These are phyloP conservation scores for Pseudochromis fuscus DNA, from an alignment of 2,797 vertebrate genomes.

Conservation along the genomic window DNA sequence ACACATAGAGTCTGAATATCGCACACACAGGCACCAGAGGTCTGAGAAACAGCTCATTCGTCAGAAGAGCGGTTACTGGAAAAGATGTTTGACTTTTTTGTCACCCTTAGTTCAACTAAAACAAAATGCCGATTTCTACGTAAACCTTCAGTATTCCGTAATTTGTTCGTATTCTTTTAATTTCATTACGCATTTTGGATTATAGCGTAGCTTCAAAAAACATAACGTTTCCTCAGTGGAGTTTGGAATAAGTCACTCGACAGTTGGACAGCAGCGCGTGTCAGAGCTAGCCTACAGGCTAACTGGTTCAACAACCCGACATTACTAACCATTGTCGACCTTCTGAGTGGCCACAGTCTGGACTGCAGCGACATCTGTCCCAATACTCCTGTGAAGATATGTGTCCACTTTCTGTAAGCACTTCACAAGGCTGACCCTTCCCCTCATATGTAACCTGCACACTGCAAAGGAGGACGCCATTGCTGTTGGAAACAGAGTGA, in stretches of 20 bases:
- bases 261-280: rapidly evolving
- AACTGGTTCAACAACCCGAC: slow-evolving; percentile 10
- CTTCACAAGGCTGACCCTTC: slow-evolving; percentile 47
- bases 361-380: slow-evolving; percentile 44
- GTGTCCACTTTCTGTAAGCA: slow-evolving; percentile 46
- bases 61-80: too few species aligned
- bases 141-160: rapidly evolving
- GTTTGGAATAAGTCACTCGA: not conserved
- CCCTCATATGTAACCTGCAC: slow-evolving; percentile 73
- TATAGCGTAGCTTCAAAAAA: not conserved
- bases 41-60: too few species aligned
- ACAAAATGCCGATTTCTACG: not conserved
- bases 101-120: not conserved
- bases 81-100: too few species aligned
- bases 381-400: slow-evolving; percentile 42
- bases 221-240: not conserved
- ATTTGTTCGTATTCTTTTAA: rapidly evolving
- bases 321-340: slow-evolving; percentile 61
- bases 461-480: slow-evolving; percentile 83
- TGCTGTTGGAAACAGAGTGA: not conserved
- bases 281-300: not conserved
- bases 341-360: slow-evolving; percentile 31
- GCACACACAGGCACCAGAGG: not conserved
- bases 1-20: not conserved
- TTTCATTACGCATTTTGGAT: rapidly evolving